These are phyloP conservation scores for Apteryx mantelli DNA, from an alignment of 2,113 vertebrate species.

Conservation along the genomic window DNA sequence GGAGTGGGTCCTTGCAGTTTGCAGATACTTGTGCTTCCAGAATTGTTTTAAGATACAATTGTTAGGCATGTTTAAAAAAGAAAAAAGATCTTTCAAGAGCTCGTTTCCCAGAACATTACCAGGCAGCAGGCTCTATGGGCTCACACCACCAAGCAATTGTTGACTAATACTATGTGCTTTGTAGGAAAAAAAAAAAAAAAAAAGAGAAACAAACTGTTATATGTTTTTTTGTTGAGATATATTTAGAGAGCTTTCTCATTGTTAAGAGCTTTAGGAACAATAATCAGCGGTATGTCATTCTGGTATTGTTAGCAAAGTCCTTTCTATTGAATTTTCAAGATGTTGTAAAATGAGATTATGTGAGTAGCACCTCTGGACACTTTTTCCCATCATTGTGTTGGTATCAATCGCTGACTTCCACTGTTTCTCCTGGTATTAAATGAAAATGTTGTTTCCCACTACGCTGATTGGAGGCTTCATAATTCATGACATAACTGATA, in stretches of 20 bases:
- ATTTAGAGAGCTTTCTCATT: conserved; percentile 83
- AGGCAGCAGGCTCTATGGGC: conserved; percentile 31
- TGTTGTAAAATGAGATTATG: conserved; percentile 85
- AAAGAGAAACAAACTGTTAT: conserved; percentile 69
- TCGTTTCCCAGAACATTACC: conserved; percentile 66
- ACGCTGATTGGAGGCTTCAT: conserved; percentile 80
- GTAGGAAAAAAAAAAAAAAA: conserved; percentile 62
- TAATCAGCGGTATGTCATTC: conserved; percentile 80
- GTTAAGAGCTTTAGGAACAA: conserved; percentile 82
- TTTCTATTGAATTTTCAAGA: conserved; percentile 87
- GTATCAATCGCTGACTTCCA: conserved; percentile 89
- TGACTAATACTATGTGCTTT: conserved; percentile 78
- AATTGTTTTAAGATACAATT: conserved; percentile 66
- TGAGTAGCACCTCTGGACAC: conserved; percentile 85
- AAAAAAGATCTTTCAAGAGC: conserved; percentile 52
- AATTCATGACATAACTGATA: conserved; percentile 83
- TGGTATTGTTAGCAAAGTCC: conserved; percentile 79
- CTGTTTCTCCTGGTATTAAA: conserved; percentile 87
- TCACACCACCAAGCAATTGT: conserved; percentile 65
- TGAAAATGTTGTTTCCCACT: conserved; percentile 85
- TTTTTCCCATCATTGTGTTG: conserved; percentile 91
- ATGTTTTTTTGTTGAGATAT: conserved; percentile 77
- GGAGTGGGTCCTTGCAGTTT: conserved; percentile 5
- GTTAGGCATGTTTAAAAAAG: conserved; percentile 49
- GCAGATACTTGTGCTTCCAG: conserved; percentile 36